Conservation (phyloP, 2,888 invertebrate genomes). For the Endomychus coccineus region DNA sequence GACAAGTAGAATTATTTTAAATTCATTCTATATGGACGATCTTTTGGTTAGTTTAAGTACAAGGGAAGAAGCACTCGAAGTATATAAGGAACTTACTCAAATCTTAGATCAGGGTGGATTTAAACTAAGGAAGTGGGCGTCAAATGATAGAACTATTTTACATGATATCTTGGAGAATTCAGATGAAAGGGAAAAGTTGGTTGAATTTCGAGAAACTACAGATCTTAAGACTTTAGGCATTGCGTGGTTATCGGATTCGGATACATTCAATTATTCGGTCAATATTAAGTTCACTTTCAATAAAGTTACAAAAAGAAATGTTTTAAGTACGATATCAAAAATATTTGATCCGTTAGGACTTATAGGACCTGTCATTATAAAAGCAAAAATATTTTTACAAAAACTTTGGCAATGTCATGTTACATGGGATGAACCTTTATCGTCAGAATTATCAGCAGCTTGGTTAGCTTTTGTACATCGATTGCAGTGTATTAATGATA, state of each 20-base stretch:
- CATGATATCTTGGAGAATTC: slow-evolving; percentile 6
- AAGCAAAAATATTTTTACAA: slow-evolving; percentile 14
- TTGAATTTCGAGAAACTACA: slow-evolving; percentile 4
- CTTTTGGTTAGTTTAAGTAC: background rate
- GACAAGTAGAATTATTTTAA: background rate
- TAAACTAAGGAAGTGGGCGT: slow-evolving; percentile 8
- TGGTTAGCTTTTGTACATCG: slow-evolving; percentile 6
- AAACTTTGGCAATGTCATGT: slow-evolving; percentile 10
- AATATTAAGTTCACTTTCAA: too few species aligned
- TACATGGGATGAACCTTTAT: slow-evolving; percentile 13
- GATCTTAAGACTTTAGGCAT: slow-evolving; percentile 6
- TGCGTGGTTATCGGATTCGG: slow-evolving; percentile 5
- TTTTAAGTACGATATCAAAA: slow-evolving; percentile 5
- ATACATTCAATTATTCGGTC: slow-evolving; percentile 5
- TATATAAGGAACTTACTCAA: slow-evolving; percentile 1
- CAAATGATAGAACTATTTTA: slow-evolving; percentile 3
- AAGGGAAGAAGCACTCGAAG: slow-evolving; percentile 1
- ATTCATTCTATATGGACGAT: slow-evolving; percentile 4
- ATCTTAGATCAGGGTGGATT: background rate
- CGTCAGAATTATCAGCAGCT: slow-evolving; percentile 1
- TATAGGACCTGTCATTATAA: slow-evolving; percentile 5
- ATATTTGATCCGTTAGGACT: slow-evolving; percentile 16
- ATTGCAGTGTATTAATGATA: slow-evolving; percentile 1
- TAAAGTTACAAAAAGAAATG: slow-evolving; percentile 1
- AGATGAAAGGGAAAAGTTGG: slow-evolving; percentile 3